These are phyloP conservation scores for Aramus guarauna DNA, from an alignment of 2,113 vertebrate species.

Conservation along the genomic window DNA sequence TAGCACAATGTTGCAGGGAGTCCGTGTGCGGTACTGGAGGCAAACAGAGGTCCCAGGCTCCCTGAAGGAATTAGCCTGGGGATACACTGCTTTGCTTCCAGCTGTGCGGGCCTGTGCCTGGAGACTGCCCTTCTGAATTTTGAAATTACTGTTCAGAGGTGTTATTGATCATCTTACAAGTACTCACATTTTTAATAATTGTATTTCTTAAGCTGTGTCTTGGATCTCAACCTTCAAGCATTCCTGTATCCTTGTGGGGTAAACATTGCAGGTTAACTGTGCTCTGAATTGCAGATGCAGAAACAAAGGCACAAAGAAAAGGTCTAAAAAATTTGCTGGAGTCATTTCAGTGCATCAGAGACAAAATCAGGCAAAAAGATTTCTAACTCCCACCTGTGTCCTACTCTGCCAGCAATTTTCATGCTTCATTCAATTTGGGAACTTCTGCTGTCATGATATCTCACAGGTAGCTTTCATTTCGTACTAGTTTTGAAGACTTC, in stretches of 20 bases:
- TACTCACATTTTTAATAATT: neutral
- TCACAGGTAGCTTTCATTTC: constrained; percentile 14
- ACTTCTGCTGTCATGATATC: neutral
- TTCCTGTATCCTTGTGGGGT: neutral
- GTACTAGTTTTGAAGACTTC: constrained; percentile 13
- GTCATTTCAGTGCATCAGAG: constrained; percentile 24
- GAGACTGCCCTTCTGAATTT: neutral
- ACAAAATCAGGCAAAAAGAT: constrained; percentile 24
- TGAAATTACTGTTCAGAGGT: neutral
- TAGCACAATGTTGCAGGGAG: neutral
- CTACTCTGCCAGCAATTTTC: constrained; percentile 16
- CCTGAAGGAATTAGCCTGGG: neutral
- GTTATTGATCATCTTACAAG: neutral
- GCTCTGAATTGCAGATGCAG: neutral
- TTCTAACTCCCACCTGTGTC: constrained; percentile 37
- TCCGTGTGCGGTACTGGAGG: neutral
- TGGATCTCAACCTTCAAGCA: neutral
- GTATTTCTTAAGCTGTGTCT: neutral
- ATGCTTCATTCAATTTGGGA: constrained; percentile 22
- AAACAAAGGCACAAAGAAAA: neutral
- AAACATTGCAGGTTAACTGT: neutral
- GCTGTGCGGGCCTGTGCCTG: neutral
- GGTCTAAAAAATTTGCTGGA: constrained; percentile 2
- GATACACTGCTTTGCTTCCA: neutral
- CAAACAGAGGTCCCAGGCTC: neutral